Percentiles rank a stretch among this genome's conserved stretches.
These are phyloP conservation scores for Capitella teleta DNA, from an alignment of 1,140 invertebrate genomes.

Conservation along the genomic window DNA sequence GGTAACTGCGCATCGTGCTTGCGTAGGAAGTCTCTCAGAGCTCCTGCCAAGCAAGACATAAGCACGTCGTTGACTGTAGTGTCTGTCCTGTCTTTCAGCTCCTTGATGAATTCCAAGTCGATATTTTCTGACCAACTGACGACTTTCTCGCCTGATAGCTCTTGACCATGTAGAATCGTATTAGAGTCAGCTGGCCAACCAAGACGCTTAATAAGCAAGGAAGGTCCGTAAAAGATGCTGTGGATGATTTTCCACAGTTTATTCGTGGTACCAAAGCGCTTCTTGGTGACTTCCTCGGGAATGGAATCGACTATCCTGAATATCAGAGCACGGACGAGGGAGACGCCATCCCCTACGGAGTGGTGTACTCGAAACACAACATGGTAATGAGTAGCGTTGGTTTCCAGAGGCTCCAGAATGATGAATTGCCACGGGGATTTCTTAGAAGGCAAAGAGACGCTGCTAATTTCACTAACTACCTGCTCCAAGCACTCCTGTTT, in stretches of 20 bases:
- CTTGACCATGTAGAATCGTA: conserved; percentile 1
- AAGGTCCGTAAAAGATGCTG: background rate
- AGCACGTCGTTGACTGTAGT: conserved; percentile 11
- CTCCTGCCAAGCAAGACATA: conserved; percentile 5
- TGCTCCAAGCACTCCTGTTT: background rate
- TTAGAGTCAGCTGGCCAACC: background rate
- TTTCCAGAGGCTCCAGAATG: background rate
- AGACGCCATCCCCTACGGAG: conserved; percentile 9
- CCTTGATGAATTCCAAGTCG: conserved; percentile 6
- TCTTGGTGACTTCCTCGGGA: background rate
- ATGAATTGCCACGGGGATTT: conserved; percentile 8
- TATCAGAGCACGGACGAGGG: conserved; percentile 3
- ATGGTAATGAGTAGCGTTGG: background rate
- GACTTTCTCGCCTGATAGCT: conserved; percentile 3
- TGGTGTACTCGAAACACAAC: conserved; percentile 9
- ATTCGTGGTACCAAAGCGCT: conserved; percentile 4
- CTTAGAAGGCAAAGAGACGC: background rate
- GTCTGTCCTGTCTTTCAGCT: conserved; percentile 6
- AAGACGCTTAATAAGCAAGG: background rate
- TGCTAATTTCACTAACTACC: background rate
- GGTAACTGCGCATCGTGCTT: too few relatives aligned
- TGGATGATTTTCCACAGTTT: too few relatives aligned
- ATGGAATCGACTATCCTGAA: conserved; percentile 2
- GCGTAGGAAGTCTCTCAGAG: conserved; percentile 1
- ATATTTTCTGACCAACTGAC: conserved; percentile 6